Base-by-base conservation (phyloP, 2,797 vertebrate genomes). In the Chromis chromis region DNA sequence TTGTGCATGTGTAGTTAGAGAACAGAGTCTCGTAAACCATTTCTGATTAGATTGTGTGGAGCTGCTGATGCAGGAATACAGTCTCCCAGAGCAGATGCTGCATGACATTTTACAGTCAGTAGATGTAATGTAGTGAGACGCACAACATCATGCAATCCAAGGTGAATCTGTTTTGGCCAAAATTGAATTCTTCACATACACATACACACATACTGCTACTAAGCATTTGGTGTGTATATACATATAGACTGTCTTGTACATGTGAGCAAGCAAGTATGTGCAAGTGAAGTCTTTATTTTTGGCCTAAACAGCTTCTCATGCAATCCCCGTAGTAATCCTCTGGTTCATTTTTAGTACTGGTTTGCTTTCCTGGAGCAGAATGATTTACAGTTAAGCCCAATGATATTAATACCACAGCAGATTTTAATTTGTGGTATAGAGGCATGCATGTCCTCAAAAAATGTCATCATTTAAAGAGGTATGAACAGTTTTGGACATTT, bases 361-460 rank as follows among this genome's bases (percentile, higher is more conserved):
- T 17, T 56, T 71, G 12, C 42, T 62, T 66, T 55, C 28, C 53
- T 60, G 17, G 22, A 19, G 31, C 12, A 44, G 21, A 60, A 55
- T 62, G 28, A 59, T 52, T 4, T 22, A 24, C 6, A 25, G 16
- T 36, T 36, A 36, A 36, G 33, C 33, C 33, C 33, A 36, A 36
- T 3, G 8, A 10, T 36, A 36, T 36, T 36, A 36, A 36, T 36
- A 36, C 33, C 33, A 10, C 12, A 10, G 0, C 33, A 36, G 33
- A 36, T 36, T 36, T 36, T 36, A 7, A 36, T 36, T 36, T 36
- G 33, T 36, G 33, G 33, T 36, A 36, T 36, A 36, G 10, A 36
- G 3, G 33, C 33, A 10, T 36, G 33, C 33, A 11, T 36, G 9
- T 11, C 9, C 33, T 12, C 2, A 36, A 1, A 36, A 36, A 36